These are phyloP conservation scores for Caenorhabditis panamensis DNA, from an alignment of 2,888 invertebrate genomes.

Conservation along the genomic window DNA sequence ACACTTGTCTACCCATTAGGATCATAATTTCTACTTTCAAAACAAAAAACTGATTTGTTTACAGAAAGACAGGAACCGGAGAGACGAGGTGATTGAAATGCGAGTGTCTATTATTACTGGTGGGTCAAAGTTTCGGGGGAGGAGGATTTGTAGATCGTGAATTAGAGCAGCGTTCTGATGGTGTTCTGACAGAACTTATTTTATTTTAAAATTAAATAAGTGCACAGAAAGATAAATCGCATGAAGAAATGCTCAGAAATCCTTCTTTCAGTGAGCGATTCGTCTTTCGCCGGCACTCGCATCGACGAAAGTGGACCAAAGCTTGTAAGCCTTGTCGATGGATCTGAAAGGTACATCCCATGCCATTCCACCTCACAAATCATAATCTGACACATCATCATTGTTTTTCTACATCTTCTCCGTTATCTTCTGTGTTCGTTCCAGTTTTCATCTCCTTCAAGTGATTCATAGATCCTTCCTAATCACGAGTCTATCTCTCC, in stretches of 20 bases:
- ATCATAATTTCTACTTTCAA: conserved; percentile 14
- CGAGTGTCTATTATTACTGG: conserved; percentile 55
- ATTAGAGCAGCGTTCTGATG: background rate
- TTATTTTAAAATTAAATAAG: too few relatives aligned
- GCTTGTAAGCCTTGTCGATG: conserved; percentile 61
- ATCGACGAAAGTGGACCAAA: conserved; percentile 74
- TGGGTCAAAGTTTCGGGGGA: conserved; percentile 29
- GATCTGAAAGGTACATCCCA: too few relatives aligned
- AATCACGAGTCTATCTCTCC: conserved; percentile 30
- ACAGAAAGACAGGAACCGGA: conserved; percentile 38
- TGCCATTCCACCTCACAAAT: too few relatives aligned
- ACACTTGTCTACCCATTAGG: background rate
- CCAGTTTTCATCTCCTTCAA: conserved; percentile 13
- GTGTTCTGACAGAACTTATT: conserved; percentile 14
- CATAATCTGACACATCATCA: too few relatives aligned
- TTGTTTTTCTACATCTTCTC: too few relatives aligned
- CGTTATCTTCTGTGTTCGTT: background rate
- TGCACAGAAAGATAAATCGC: background rate
- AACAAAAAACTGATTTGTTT: conserved; percentile 23
- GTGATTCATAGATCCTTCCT: conserved; percentile 32
- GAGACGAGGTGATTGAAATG: conserved; percentile 36
- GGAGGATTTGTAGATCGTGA: background rate
- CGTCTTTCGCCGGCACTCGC: conserved; percentile 63
- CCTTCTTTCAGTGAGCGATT: conserved; percentile 71
- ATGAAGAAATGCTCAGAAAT: background rate